phyloP scores from a whole-genome alignment of 2,888 invertebrate genomes.

The Carabus problematicus region DNA sequence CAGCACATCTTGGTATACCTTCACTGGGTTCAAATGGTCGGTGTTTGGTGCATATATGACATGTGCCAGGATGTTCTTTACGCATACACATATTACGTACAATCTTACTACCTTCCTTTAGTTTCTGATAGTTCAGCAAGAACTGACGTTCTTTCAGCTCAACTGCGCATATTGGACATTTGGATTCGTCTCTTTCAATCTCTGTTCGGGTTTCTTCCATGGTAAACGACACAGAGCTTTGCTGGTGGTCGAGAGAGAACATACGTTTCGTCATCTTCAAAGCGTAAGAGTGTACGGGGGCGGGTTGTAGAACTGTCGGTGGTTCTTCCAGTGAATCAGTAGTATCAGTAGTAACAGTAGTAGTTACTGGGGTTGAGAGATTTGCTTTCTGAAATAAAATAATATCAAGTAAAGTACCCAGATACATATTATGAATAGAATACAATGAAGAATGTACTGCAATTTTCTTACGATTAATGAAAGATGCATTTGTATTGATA shows the following conservation, averaged over 20 bases:
- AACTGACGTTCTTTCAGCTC: constrained; percentile 19
- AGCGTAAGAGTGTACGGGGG: constrained; percentile 1
- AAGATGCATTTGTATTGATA: too few relatives aligned
- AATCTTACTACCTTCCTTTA: constrained; percentile 8
- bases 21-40: constrained; percentile 1
- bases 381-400: too few relatives aligned
- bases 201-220: not conserved
- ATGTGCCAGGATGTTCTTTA: not conserved
- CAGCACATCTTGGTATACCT: not conserved
- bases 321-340: too few relatives aligned
- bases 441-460: too few relatives aligned
- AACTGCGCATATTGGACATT: constrained; percentile 18
- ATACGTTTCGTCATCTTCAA: constrained; percentile 5
- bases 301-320: not conserved
- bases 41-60: constrained; percentile 17
- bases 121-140: constrained; percentile 4
- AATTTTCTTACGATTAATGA: too few relatives aligned
- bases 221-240: not conserved
- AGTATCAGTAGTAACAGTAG: too few relatives aligned
- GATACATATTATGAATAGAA: too few relatives aligned
- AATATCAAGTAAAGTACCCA: too few relatives aligned
- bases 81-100: constrained; percentile 11
- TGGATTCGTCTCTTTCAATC: not conserved
- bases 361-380: too few relatives aligned
- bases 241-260: not conserved